These are phyloP conservation scores for Xenopus petersii DNA, from an alignment of 2,797 vertebrate species.

Conservation along the genomic window DNA sequence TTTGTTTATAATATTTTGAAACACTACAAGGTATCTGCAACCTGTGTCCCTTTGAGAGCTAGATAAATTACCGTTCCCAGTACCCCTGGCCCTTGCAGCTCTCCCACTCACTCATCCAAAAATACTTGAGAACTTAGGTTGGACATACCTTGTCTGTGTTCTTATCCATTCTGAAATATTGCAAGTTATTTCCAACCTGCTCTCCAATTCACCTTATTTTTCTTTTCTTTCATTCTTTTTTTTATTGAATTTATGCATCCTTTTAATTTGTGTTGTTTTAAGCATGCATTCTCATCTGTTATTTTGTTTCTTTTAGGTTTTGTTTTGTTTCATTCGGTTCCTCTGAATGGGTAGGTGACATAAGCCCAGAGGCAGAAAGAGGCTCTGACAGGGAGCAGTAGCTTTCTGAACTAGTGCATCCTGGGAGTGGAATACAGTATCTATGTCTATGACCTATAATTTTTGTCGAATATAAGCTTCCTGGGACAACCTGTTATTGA, in stretches of 20 bases:
- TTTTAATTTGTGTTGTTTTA: constrained; percentile 61
- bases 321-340: constrained; percentile 98
- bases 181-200: neutral
- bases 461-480: constrained; percentile 57
- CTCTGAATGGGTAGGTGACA: constrained; percentile 89
- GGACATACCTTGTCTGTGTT: too few relatives aligned
- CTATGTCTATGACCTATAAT: constrained; percentile 61
- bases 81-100: too few relatives aligned
- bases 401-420: constrained; percentile 56
- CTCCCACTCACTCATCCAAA: too few relatives aligned
- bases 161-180: too few relatives aligned
- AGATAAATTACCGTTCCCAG: too few relatives aligned
- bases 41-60: too few relatives aligned
- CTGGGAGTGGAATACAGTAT: constrained; percentile 41
- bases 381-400: constrained; percentile 65
- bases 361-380: constrained; percentile 73
- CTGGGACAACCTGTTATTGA: constrained; percentile 61
- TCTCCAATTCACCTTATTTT: constrained; percentile 51
- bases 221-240: constrained; percentile 50
- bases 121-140: too few relatives aligned
- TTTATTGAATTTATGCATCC: constrained; percentile 54
- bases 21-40: too few relatives aligned
- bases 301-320: constrained; percentile 95
- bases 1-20: too few relatives aligned
- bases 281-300: constrained; percentile 70